Evolutionary conservation across 2,888 invertebrate genomes (phyloP), one percentile per base, ranked within the genome.

Genomic region (Itoplectis maculator): DNA sequence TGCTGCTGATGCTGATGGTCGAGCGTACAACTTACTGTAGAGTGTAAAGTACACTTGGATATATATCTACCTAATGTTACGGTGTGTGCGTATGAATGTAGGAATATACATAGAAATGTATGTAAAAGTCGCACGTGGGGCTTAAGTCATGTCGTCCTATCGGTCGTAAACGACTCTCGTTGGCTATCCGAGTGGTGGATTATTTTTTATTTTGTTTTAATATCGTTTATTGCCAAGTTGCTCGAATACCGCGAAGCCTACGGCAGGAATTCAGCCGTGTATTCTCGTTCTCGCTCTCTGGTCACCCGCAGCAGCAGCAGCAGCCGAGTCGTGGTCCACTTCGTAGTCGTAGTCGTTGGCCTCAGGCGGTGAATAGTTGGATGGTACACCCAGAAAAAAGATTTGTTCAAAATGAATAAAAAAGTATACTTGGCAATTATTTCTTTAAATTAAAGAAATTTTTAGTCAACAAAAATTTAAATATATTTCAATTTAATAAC

Each of bases 191-290:
- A 76, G 66, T 76, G 76, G 81, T 76, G 72, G 49, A 72, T 76
- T 72, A 81, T 77, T 77, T 81, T 77, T 81, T 45, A 35, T 66
- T 77, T 77, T 81, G 73, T 81, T 45, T 45, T 66, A 77, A 81
- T 77, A 77, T 77, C 76, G n/a, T 81, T 81, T 81, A 81, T 81
- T 72, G 68, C 73, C 81, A 56, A 18, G 70, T 51, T 47, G 40
- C 70, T 65, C 70, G 45, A 47, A 70, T 56, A 54, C 54, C 66
- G 56, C 18, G 72, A 11, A 65, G 56, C 75, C 69, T 37, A 56
- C 42, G 37, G 40, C 45, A 18, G 40, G 63, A 75, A 69, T 63
- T 37, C 40, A 49, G 49, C 37, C n/a, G 72, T 51, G 70, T 51
- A 42, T 23, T 65, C 51, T 11, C 47, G 47, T 47, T 70, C 37